Percentiles rank a stretch among this genome's conserved stretches.
Conservation (phyloP, 2,113 vertebrate species). For the Turnix velox region DNA sequence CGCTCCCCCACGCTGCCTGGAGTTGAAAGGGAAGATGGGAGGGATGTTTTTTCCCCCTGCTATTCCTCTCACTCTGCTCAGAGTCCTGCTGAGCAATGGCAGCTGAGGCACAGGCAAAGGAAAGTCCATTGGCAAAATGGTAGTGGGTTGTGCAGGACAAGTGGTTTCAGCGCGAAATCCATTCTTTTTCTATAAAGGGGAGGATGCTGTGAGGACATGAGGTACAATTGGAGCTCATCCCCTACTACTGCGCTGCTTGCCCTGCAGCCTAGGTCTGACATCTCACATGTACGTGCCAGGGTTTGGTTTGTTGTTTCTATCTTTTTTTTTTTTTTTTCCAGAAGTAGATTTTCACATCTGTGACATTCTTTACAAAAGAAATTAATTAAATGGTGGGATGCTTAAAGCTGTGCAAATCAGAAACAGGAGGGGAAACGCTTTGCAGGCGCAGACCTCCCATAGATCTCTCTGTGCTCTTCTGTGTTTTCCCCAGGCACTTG, state of each 20-base stretch:
- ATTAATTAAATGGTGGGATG: constrained; percentile 51
- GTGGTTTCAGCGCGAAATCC: not conserved
- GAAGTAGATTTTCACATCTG: constrained; percentile 37
- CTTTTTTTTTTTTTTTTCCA: not conserved
- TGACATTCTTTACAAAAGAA: constrained; percentile 61
- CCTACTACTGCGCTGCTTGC: not conserved
- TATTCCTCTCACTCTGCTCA: constrained; percentile 59
- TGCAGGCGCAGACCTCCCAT: constrained; percentile 41
- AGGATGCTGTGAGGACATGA: not conserved
- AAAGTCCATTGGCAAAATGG: constrained; percentile 48
- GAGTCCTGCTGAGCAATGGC: constrained; percentile 29
- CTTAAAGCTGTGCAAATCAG: constrained; percentile 60
- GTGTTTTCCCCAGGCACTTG: constrained; percentile 46
- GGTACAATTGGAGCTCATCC: not conserved
- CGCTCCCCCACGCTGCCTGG: constrained; percentile 34
- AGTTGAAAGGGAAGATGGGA: constrained; percentile 66
- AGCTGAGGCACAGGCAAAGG: constrained; percentile 43
- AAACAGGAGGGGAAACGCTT: constrained; percentile 61
- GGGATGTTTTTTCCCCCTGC: constrained; percentile 53
- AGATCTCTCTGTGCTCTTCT: constrained; percentile 23
- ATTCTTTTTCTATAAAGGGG: not conserved
- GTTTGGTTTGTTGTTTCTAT: not conserved
- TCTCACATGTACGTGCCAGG: not conserved
- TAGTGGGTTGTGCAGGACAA: not conserved
- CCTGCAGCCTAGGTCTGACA: not conserved